phyloP scores from a whole-genome alignment of 2,888 invertebrate genomes.

The Limnephilus rhombicus region DNA sequence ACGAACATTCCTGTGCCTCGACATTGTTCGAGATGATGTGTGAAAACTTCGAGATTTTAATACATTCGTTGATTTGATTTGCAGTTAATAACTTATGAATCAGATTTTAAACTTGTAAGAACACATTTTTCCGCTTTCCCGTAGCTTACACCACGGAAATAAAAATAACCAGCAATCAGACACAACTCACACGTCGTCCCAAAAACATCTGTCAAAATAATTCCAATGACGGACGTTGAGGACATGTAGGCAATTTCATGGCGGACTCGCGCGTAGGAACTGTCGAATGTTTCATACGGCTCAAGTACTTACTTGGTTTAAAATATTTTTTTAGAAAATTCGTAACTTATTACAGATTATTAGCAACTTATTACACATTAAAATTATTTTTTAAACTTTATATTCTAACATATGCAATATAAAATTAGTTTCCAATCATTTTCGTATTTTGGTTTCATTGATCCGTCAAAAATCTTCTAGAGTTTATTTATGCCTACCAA shows the following conservation, averaged over 20 bases:
- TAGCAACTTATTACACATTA: no score
- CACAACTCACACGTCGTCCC: background rate
- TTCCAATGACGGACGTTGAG: background rate
- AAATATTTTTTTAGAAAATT: background rate
- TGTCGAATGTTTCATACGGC: background rate
- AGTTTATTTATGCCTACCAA: background rate
- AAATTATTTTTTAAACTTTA: no score
- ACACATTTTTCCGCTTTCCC: slow-evolving; percentile 31
- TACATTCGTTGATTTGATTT: background rate
- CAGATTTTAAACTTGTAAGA: background rate
- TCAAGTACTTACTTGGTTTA: background rate
- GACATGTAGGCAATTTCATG: slow-evolving; percentile 15
- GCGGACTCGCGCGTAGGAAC: background rate
- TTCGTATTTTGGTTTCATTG: slow-evolving; percentile 3
- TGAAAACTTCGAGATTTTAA: slow-evolving; percentile 8
- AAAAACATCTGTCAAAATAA: slow-evolving; percentile 52
- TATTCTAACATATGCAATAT: no score
- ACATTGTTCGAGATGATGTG: slow-evolving; percentile 78
- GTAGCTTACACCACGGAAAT: background rate
- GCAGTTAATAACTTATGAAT: background rate
- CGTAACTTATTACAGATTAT: background rate
- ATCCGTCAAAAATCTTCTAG: background rate
- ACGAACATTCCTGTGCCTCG: slow-evolving; percentile 91
- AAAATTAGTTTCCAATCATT: background rate
- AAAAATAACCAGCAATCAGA: background rate